A percentile compares a stretch with the other conserved stretches of the same genome.
These are phyloP conservation scores for Melanophora roralis DNA, from an alignment of 2,888 invertebrate species.

Conservation along the genomic window DNA sequence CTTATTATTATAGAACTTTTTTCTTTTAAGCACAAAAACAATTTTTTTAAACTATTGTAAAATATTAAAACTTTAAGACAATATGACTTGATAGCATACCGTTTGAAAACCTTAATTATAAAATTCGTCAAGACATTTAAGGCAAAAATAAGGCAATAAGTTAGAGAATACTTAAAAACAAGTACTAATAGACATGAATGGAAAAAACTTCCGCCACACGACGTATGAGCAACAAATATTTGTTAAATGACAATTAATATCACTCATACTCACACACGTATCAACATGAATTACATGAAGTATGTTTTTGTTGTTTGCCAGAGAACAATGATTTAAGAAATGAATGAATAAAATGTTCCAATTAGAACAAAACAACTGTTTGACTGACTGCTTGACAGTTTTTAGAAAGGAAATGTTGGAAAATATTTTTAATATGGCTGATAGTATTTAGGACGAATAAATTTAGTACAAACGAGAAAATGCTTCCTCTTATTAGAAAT, in stretches of 20 bases:
- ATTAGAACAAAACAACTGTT: not conserved
- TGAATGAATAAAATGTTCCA: not conserved
- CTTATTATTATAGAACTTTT: no score
- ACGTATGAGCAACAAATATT: constrained; percentile 21
- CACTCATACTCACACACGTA: constrained; percentile 15
- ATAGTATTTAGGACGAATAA: not conserved
- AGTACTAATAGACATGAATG: not conserved
- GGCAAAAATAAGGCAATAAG: not conserved
- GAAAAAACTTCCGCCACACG: not conserved
- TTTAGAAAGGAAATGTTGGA: not conserved
- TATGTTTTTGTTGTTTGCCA: not conserved
- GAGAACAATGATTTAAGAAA: not conserved
- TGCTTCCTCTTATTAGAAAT: no score
- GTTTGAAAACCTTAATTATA: no score
- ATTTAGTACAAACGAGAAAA: not conserved
- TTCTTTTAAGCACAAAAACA: no score
- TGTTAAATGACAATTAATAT: constrained; percentile 22
- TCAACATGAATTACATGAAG: not conserved
- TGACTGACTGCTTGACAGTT: not conserved
- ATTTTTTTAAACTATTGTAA: no score
- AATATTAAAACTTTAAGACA: no score
- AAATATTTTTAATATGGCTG: not conserved
- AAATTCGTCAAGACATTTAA: not conserved
- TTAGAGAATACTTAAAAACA: not conserved
- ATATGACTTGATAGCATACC: no score